Percentiles rank a stretch among this genome's conserved stretches.
Conservation (phyloP, 1,140 invertebrate species). For the Odontomachus brunneus region DNA sequence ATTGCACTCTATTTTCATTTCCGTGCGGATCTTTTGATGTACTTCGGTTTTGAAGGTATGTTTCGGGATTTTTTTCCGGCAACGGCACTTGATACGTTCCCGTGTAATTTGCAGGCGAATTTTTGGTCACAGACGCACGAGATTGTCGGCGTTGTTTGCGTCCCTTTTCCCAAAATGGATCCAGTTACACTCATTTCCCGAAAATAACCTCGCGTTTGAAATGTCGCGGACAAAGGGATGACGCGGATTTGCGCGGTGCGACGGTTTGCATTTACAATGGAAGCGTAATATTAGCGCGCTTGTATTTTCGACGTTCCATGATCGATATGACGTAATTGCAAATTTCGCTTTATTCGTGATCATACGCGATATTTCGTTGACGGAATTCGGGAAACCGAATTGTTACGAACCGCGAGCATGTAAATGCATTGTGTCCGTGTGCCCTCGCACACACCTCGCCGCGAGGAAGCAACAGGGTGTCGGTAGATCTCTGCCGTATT, state of each 20-base stretch:
- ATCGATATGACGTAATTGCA: conserved; percentile 8
- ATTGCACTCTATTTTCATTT: background rate
- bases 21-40: background rate
- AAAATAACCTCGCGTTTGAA: background rate
- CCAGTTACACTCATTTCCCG: background rate
- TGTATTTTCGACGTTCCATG: background rate
- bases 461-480: conserved; percentile 67
- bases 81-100: too few relatives aligned
- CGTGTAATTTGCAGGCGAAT: too few relatives aligned
- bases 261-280: background rate
- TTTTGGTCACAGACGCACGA: too few relatives aligned
- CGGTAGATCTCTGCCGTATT: conserved; percentile 58
- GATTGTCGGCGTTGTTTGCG: background rate
- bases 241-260: background rate
- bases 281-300: conserved; percentile 17
- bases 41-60: background rate
- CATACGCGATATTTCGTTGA: conserved; percentile 17
- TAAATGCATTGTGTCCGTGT: background rate
- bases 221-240: conserved; percentile 5
- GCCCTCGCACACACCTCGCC: conserved; percentile 8
- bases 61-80: background rate
- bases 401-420: background rate
- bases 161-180: background rate
- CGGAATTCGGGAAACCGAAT: conserved; percentile 23
- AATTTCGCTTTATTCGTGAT: background rate